Conservation (phyloP, 2,113 vertebrate genomes). For the Egretta garzetta region DNA sequence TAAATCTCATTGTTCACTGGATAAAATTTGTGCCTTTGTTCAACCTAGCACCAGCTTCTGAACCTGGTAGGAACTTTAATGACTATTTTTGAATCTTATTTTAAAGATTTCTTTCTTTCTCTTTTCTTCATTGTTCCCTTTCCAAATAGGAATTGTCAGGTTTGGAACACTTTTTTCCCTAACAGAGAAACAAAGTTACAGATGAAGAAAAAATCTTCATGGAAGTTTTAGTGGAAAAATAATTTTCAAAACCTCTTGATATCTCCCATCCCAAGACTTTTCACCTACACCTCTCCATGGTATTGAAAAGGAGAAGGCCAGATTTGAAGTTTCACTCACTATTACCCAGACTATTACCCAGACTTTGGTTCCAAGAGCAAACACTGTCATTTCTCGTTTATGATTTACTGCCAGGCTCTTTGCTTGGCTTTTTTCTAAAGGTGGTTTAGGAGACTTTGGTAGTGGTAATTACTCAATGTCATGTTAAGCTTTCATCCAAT, state of each 20-base stretch:
- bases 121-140: background rate
- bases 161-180: background rate
- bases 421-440: background rate
- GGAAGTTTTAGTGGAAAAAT: background rate
- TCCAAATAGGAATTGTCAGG: background rate
- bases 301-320: background rate
- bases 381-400: background rate
- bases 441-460: background rate
- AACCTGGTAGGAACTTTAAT: background rate
- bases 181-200: background rate
- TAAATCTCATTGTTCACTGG: background rate
- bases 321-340: background rate
- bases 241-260: background rate
- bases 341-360: background rate
- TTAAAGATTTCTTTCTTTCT: background rate
- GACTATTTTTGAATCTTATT: background rate
- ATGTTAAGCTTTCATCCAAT: conserved; percentile 40
- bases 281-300: background rate
- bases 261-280: background rate
- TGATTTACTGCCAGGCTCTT: background rate
- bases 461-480: conserved; percentile 41
- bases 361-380: background rate
- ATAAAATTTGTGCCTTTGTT: background rate
- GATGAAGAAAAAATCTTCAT: background rate
- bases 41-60: background rate